phyloP scores from a whole-genome alignment of 2,888 invertebrate genomes.

The Pasiphila rectangulata region DNA sequence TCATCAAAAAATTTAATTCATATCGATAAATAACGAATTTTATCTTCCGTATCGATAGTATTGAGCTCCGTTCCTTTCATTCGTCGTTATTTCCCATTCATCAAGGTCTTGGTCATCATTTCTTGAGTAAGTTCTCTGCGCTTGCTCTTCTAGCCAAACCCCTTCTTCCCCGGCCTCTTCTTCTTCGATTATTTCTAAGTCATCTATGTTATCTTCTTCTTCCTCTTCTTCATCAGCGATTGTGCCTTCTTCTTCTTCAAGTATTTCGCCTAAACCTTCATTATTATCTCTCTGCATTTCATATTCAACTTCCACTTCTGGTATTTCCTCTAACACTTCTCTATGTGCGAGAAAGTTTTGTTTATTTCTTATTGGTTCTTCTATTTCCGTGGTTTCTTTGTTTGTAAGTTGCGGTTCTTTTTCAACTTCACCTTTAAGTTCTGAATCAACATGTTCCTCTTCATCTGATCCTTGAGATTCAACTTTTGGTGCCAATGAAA shows the following conservation, averaged over 20 bases:
- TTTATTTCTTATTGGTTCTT: slow-evolving; percentile 44
- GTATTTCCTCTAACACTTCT: slow-evolving; percentile 72
- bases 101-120: slow-evolving; percentile 64
- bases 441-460: slow-evolving; percentile 29
- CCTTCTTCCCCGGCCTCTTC: slow-evolving; percentile 67
- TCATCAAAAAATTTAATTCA: slow-evolving; percentile 40
- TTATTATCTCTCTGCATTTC: slow-evolving; percentile 61
- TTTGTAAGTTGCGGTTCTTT: slow-evolving; percentile 31
- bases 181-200: slow-evolving; percentile 65
- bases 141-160: slow-evolving; percentile 55
- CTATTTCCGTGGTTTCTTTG: slow-evolving; percentile 41
- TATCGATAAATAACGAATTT: slow-evolving; percentile 42
- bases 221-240: slow-evolving; percentile 46
- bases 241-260: slow-evolving; percentile 72
- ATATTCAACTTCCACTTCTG: slow-evolving; percentile 67
- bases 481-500: slow-evolving; percentile 40
- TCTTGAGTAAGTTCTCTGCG: slow-evolving; percentile 46
- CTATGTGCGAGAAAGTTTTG: slow-evolving; percentile 64
- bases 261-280: slow-evolving; percentile 65
- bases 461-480: slow-evolving; percentile 27
- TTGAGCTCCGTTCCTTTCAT: slow-evolving; percentile 61
- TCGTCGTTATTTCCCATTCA: slow-evolving; percentile 75
- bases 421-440: slow-evolving; percentile 27
- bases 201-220: slow-evolving; percentile 50
- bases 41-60: slow-evolving; percentile 66